Percentiles rank a stretch among this genome's conserved stretches.
phyloP scores from a whole-genome alignment of 1,140 invertebrate genomes.

The Tenebrio molitor region DNA sequence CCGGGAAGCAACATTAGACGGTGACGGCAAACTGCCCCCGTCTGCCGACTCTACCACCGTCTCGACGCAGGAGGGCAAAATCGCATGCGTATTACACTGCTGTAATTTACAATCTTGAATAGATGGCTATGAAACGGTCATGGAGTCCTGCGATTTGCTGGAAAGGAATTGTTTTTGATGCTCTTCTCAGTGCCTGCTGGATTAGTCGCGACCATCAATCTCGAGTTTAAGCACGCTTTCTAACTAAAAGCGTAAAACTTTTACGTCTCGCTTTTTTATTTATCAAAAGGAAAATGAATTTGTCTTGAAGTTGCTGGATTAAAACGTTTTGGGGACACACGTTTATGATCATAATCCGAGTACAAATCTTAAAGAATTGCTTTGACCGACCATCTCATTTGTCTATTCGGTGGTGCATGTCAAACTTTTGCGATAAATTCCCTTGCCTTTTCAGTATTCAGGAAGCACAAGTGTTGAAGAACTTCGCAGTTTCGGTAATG shows the following conservation, averaged over 20 bases:
- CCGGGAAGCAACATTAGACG: conserved; percentile 58
- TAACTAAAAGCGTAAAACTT: background rate
- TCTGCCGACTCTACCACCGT: conserved; percentile 50
- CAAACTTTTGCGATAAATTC: conserved; percentile 47
- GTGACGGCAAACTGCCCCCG: conserved; percentile 43
- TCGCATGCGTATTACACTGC: conserved; percentile 63
- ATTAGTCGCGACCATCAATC: conserved; percentile 52
- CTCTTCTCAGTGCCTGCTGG: conserved; percentile 52
- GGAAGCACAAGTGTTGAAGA: conserved; percentile 53
- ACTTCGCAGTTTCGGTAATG: conserved; percentile 58
- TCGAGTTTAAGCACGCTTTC: conserved; percentile 47
- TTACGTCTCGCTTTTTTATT: background rate
- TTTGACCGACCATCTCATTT: conserved; percentile 12
- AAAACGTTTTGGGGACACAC: too few species aligned
- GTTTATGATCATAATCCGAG: too few species aligned
- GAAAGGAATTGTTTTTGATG: conserved; percentile 64
- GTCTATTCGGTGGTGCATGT: conserved; percentile 16
- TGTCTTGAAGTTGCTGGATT: background rate
- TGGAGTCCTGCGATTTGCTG: conserved; percentile 60
- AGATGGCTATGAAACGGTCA: conserved; percentile 61
- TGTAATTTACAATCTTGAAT: conserved; percentile 65
- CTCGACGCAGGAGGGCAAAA: conserved; percentile 52
- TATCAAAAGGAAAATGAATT: background rate
- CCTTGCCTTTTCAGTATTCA: conserved; percentile 56
- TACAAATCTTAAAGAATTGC: too few species aligned